These are phyloP conservation scores for Scopus umbretta DNA, from an alignment of 2,113 vertebrate species.

Conservation along the genomic window DNA sequence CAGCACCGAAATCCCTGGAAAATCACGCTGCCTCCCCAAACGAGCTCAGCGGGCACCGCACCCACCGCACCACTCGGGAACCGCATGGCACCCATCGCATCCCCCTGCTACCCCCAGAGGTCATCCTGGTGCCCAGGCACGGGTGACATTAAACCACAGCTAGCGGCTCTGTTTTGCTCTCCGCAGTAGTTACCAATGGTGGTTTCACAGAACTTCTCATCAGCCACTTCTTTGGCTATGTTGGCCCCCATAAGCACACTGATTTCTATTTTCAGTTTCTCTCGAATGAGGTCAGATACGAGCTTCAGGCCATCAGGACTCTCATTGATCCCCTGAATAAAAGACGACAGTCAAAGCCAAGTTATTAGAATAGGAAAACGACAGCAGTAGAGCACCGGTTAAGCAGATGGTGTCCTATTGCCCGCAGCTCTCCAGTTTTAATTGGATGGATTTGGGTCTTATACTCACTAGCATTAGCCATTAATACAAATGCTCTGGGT, in stretches of 20 bases:
- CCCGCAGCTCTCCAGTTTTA: background rate
- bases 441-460: background rate
- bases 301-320: conserved; percentile 78
- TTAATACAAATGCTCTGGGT: background rate
- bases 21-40: background rate
- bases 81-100: background rate
- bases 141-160: background rate
- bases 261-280: conserved; percentile 82
- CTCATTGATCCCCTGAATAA: conserved; percentile 76
- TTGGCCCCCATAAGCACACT: conserved; percentile 88
- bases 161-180: background rate
- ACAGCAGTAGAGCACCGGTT: background rate
- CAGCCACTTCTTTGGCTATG: conserved; percentile 85
- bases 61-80: rapidly evolving
- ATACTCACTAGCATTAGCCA: background rate
- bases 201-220: conserved; percentile 86
- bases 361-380: background rate
- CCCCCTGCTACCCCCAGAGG: background rate
- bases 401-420: background rate
- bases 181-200: conserved; percentile 75
- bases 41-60: background rate
- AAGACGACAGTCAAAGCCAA: background rate
- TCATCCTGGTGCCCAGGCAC: background rate
- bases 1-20: background rate
- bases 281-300: conserved; percentile 83